Evolutionary conservation across 2,888 invertebrate species (phyloP).

Genomic region (Ennomos erosarius): DNA sequence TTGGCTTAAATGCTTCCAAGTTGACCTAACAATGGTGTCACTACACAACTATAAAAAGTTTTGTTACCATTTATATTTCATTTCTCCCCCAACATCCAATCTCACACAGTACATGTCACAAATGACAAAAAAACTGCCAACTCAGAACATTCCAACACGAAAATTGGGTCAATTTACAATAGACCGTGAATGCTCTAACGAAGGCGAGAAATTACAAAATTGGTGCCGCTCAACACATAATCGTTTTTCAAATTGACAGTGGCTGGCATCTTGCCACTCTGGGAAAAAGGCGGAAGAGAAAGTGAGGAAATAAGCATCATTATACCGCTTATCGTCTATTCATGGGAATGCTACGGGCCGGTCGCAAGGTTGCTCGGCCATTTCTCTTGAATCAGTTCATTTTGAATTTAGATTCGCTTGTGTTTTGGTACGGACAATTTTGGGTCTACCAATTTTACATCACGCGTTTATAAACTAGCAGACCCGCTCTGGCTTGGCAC

Average conservation of each 20-base stretch:
- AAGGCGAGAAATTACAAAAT: conserved; percentile 24
- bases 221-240: conserved; percentile 23
- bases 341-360: background rate
- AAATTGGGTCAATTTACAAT: conserved; percentile 26
- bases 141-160: background rate
- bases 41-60: too few species aligned
- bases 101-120: background rate
- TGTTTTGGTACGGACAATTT: too few species aligned
- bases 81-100: too few species aligned
- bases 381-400: background rate
- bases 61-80: too few species aligned
- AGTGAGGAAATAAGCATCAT: conserved; percentile 25
- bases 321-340: conserved; percentile 10
- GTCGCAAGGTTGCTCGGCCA: background rate
- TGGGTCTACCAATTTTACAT: too few species aligned
- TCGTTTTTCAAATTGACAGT: conserved; percentile 28
- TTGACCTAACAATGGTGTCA: too few species aligned
- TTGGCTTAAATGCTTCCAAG: too few species aligned
- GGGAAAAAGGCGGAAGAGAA: conserved; percentile 13
- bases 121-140: conserved; percentile 1
- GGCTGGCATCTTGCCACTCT: conserved; percentile 23
- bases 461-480: too few species aligned
- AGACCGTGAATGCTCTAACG: conserved; percentile 17
- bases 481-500: too few species aligned
- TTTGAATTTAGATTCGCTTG: too few species aligned